Percentiles rank a stretch among this genome's conserved stretches.
Evolutionary conservation across 2,113 vertebrate genomes (phyloP).

Genomic region (Heterotis niloticus): DNA sequence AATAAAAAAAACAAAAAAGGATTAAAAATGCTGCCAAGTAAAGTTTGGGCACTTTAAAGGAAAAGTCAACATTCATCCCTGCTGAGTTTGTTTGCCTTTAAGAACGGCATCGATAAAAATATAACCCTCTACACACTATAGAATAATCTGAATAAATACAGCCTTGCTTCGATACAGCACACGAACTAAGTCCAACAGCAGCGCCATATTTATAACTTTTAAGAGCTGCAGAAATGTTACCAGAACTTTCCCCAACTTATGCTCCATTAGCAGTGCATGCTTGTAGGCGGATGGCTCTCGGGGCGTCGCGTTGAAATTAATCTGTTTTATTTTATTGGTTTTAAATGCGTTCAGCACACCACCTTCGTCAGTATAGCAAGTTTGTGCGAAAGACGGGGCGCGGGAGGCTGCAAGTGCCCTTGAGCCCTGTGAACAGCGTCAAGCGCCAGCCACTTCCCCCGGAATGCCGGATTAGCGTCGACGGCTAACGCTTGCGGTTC

Average conservation of each 20-base stretch:
- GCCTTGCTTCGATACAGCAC: neutral
- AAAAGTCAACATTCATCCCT: neutral
- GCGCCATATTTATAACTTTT: neutral
- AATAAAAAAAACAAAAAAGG: too few relatives aligned
- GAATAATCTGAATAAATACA: neutral
- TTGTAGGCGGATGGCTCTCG: neutral
- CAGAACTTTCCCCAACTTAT: neutral
- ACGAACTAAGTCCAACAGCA: neutral
- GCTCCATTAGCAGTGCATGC: neutral
- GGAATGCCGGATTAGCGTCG: conserved; percentile 23
- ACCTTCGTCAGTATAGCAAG: too few relatives aligned
- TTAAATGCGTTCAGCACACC: neutral
- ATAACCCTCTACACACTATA: neutral
- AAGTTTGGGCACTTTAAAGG: neutral
- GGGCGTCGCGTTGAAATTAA: neutral
- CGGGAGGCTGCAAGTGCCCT: neutral
- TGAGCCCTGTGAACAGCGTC: neutral
- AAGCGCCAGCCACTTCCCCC: conserved; percentile 8
- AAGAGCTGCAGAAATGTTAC: neutral
- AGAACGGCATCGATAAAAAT: neutral
- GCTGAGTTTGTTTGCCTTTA: neutral
- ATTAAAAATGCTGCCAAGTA: neutral
- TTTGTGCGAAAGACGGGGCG: too few relatives aligned
- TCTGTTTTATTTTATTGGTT: neutral
- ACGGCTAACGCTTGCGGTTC: conserved; percentile 7